phyloP scores from a whole-genome alignment of 2,888 invertebrate genomes.

The Charanyca ferruginea region DNA sequence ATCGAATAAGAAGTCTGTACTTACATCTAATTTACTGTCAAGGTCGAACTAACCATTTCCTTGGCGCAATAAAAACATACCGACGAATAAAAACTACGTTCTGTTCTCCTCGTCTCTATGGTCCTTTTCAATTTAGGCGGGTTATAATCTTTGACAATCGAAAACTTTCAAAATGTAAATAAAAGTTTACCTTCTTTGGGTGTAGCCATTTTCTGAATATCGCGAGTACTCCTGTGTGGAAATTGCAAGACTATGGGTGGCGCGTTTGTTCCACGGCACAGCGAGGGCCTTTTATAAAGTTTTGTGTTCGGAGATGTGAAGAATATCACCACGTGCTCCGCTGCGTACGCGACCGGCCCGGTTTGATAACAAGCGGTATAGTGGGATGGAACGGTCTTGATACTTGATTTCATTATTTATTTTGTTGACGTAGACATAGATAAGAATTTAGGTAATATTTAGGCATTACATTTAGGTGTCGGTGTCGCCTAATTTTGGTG shows the following conservation, averaged over 20 bases:
- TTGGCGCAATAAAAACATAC: conserved; percentile 17
- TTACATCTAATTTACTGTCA: conserved; percentile 49
- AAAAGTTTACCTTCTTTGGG: conserved; percentile 86
- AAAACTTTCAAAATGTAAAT: conserved; percentile 54
- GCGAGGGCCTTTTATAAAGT: conserved; percentile 86
- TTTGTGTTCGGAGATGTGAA: conserved; percentile 74
- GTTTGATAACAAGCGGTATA: conserved; percentile 80
- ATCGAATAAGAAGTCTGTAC: conserved; percentile 19
- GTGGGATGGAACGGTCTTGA: conserved; percentile 68
- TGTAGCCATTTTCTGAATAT: conserved; percentile 77
- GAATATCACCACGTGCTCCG: conserved; percentile 80
- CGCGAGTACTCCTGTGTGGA: conserved; percentile 64
- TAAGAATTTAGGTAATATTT: neutral
- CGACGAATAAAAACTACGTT: neutral
- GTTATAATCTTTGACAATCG: conserved; percentile 54
- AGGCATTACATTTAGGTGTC: neutral
- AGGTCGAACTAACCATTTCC: conserved; percentile 50
- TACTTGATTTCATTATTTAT: conserved; percentile 33
- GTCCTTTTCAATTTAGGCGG: conserved; percentile 58
- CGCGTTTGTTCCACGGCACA: conserved; percentile 76
- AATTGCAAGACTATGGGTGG: conserved; percentile 71
- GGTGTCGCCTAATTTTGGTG: neutral
- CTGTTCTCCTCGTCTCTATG: conserved; percentile 18
- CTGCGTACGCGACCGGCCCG: conserved; percentile 75
- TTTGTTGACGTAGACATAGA: neutral